Conservation (phyloP, 2,888 invertebrate genomes). For the Anthophora plumipes region DNA sequence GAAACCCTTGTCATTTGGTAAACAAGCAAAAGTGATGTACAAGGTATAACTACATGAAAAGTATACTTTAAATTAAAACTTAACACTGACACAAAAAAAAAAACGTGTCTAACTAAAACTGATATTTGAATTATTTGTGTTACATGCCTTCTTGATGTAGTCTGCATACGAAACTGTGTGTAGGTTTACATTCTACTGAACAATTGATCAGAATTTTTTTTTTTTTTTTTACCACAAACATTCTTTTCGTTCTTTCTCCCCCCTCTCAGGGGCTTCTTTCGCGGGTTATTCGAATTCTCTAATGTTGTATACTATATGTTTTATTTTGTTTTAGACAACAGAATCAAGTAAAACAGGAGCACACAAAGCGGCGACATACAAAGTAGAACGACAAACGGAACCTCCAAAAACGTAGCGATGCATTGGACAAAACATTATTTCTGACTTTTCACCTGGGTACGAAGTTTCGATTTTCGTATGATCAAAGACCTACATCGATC, state of each 20-base stretch:
- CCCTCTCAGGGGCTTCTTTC: no score
- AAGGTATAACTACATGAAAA: constrained; percentile 37
- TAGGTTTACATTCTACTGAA: constrained; percentile 57
- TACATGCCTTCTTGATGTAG: constrained; percentile 74
- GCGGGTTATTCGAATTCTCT: not conserved
- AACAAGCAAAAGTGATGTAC: constrained; percentile 34
- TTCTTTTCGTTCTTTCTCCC: not conserved
- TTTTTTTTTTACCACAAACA: no score
- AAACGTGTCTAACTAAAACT: not conserved
- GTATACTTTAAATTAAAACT: not conserved
- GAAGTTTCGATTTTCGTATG: not conserved
- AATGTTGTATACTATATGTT: not conserved
- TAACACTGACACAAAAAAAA: constrained; percentile 7
- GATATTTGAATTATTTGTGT: constrained; percentile 45
- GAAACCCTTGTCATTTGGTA: constrained; percentile 63
- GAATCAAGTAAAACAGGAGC: constrained; percentile 65
- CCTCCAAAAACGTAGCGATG: constrained; percentile 74
- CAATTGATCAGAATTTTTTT: not conserved
- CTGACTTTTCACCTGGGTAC: constrained; percentile 12
- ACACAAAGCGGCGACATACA: constrained; percentile 58
- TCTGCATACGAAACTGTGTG: constrained; percentile 62
- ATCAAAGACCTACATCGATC: not conserved
- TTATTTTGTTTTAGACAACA: constrained; percentile 67
- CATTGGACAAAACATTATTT: not conserved
- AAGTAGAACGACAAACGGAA: constrained; percentile 67